Base-by-base conservation (phyloP, 2,113 vertebrate species). In the Cygnus buccinator region DNA sequence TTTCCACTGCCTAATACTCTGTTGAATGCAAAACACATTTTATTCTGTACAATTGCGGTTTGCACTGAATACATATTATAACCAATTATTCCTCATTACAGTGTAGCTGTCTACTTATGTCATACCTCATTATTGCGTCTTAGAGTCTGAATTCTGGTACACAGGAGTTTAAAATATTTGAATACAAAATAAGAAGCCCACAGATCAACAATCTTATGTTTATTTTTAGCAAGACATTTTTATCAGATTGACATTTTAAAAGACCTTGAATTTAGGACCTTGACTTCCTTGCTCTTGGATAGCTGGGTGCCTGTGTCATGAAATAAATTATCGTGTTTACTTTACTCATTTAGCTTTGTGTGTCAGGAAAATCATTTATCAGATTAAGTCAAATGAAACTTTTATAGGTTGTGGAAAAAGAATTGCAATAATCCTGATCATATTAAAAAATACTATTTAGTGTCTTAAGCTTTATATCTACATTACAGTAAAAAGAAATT, bases 41-140 rank as follows among this genome's bases (percentile, higher is more conserved):
- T 78, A 66, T 85, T 92, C 80, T 75, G 48, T 76, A 70, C 44
- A 87, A 67, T 37, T 94, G 59, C 12, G 44, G 44, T 77, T 94
- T 90, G 43, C 65, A 86, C 61, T 63, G 89, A 94, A 58, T 78
- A 48, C 26, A 29, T 91, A 95, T 96, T 96, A 77, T 41, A 93
- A 37, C 35, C 91, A 96, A 94, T 96, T 97, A 97, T 94, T 95
- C 41, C 91, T 93, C 86, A 94, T 95, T 93, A 96, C 59, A 82
- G 3, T 87, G 84, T 81, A 86, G 74, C 55, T 95, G 89, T 94
- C 94, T 96, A 48, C 50, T 95, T 83, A 73, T 86, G 67, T 93
- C 93, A 95, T 77, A 84, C 39, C 88, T 95, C 83, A 95, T 95
- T 96, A 95, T 35, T 55, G 54, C 57, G 39, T 52, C 61, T 92